A percentile compares a stretch with the other conserved stretches of the same genome.
Conservation (phyloP, 2,888 invertebrate species). For the Adelphocoris suturalis region DNA sequence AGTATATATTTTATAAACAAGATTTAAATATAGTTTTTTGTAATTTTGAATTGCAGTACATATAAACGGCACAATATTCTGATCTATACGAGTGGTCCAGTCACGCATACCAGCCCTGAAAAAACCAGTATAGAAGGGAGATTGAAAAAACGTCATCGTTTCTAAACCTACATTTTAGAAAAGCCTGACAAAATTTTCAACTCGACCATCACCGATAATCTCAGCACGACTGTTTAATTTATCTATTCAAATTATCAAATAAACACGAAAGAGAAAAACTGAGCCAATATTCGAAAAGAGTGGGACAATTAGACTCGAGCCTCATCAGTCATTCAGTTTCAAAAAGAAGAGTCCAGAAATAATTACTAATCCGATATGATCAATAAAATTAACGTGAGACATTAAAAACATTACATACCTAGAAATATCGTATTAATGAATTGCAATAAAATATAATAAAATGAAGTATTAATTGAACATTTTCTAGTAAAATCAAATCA, state of each 20-base stretch:
- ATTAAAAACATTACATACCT: too few species aligned
- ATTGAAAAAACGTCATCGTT: not conserved
- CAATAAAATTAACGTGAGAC: not conserved
- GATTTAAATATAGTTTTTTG: not conserved
- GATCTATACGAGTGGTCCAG: slow-evolving; percentile 23
- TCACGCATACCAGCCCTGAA: not conserved
- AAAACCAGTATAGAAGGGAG: not conserved
- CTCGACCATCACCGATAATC: not conserved
- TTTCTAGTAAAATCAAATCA: too few species aligned
- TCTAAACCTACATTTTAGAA: too few species aligned
- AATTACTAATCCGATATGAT: not conserved
- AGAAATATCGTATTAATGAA: too few species aligned
- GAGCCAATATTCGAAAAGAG: too few species aligned
- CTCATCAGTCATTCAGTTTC: not conserved
- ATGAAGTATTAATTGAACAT: too few species aligned
- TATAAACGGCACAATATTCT: not conserved
- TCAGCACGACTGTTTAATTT: not conserved
- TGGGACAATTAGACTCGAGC: not conserved
- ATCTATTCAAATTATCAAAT: not conserved
- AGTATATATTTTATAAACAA: slow-evolving; percentile 12
- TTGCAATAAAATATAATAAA: too few species aligned
- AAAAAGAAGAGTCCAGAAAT: not conserved
- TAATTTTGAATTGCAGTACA: not conserved
- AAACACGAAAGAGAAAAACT: too few species aligned
- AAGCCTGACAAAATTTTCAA: not conserved